Evolutionary conservation across 2,113 vertebrate species (phyloP), one percentile per base, ranked within the genome.

Genomic region (Catharus fuscescens): DNA sequence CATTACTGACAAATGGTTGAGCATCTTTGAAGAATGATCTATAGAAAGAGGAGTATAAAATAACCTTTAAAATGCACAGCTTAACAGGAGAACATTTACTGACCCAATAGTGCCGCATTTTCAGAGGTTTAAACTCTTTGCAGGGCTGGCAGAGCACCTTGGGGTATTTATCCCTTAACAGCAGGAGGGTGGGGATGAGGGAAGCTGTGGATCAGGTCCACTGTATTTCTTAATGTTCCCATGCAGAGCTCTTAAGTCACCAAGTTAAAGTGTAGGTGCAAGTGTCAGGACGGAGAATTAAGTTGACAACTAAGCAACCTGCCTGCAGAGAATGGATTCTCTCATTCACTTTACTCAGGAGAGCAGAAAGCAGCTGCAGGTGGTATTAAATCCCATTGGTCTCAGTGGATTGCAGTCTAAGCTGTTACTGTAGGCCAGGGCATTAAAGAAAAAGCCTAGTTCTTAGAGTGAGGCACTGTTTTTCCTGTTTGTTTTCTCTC

Each of bases 351-450:
- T 86, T 65, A 52, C 89, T 86, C 79, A 67, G 76, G 67, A 92
- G 87, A 95, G 76, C 85, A 88, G 88, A 86, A 93, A 93, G 85
- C 79, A 94, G 88, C 93, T 94, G 93, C 81, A 96, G 90, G 95
- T 95, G 90, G 60, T 93, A 69, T 78, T 93, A 94, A 96, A 96
- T 96, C 92, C 88, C 76, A 67, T 79, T 91, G 88, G 91, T 95
- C 91, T 93, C 87, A 71, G 74, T 92, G 81, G 80, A 86, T 95
- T 94, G 67, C 62, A 80, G 62, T 44, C 71, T 83, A 86, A 89
- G 71, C 87, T 89, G 64, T 89, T 90, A 80, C 84, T 77, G 84
- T 80, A 88, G 71, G 80, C 67, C 85, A 91, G 67, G 82, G 52
- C 36, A 88, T 82, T 90, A 89, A 94, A 83, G 54, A 31, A 91